Percentiles rank a stretch among this genome's conserved stretches.
Conservation (phyloP, 2,113 vertebrate species). For the Rhabdomys dilectus region DNA sequence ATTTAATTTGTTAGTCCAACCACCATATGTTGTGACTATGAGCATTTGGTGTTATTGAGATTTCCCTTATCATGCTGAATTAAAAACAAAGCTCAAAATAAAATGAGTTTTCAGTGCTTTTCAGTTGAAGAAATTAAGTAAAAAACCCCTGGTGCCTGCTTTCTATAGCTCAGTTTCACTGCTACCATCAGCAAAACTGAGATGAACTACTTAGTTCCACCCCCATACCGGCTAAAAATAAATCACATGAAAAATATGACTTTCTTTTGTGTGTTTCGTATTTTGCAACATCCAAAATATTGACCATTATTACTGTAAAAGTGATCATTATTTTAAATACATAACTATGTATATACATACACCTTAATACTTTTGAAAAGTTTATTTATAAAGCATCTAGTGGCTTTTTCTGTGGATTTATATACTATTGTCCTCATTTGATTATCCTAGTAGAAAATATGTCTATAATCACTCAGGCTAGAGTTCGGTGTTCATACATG, state of each 20-base stretch:
- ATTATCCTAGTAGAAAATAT: neutral
- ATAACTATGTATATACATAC: neutral
- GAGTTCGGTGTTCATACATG: neutral
- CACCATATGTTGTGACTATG: neutral
- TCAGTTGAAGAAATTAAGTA: conserved; percentile 6
- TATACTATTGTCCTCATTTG: neutral
- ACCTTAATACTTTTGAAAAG: neutral
- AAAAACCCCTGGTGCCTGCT: neutral
- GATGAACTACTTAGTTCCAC: neutral
- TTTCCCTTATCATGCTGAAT: neutral
- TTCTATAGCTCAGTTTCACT: neutral
- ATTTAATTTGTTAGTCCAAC: conserved; percentile 9
- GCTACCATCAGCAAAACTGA: neutral
- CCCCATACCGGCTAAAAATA: neutral
- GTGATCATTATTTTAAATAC: neutral
- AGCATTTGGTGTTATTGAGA: neutral
- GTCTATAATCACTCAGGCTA: neutral
- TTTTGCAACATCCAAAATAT: neutral
- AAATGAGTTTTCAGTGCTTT: neutral
- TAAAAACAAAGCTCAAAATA: neutral
- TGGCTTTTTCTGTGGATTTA: neutral
- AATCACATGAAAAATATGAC: neutral
- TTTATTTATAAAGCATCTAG: neutral
- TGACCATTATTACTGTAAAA: neutral
- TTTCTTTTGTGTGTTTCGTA: conserved; percentile 9